Conservation (phyloP, 2,113 vertebrate species). For the Onychorhynchus coronatus region DNA sequence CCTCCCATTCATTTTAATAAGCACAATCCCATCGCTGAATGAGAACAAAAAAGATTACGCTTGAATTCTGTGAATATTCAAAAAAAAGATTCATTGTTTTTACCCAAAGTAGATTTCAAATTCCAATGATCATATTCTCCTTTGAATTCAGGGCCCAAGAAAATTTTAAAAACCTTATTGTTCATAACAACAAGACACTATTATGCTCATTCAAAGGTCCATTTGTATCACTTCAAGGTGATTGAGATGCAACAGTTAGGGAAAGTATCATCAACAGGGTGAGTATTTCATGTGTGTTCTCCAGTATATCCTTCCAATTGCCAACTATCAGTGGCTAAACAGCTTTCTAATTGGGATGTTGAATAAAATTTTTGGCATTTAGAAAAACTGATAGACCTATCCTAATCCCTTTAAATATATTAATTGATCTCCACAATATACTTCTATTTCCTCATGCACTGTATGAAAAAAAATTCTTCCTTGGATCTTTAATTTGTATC, state of each 20-base stretch:
- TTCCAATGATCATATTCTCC: not conserved
- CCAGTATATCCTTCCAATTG: not conserved
- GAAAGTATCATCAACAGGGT: not conserved
- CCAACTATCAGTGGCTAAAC: not conserved
- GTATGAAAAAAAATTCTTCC: not conserved
- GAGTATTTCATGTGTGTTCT: not conserved
- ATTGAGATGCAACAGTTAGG: not conserved
- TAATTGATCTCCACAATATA: not conserved
- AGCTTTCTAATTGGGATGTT: not conserved
- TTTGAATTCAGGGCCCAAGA: not conserved
- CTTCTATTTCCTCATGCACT: not conserved
- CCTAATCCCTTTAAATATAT: not conserved
- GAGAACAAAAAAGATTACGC: not conserved
- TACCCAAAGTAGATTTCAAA: not conserved
- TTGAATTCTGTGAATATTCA: constrained; percentile 15
- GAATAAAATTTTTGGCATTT: not conserved
- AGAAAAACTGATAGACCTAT: not conserved
- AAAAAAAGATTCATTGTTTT: not conserved
- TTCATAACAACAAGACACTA: not conserved
- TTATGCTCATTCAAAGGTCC: not conserved
- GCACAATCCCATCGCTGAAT: not conserved
- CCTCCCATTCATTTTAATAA: not conserved
- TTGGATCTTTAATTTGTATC: not conserved
- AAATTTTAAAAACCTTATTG: not conserved
- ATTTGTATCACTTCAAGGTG: not conserved